Evolutionary conservation across 2,797 vertebrate genomes (phyloP).

Genomic region (Lacerta viridis): DNA sequence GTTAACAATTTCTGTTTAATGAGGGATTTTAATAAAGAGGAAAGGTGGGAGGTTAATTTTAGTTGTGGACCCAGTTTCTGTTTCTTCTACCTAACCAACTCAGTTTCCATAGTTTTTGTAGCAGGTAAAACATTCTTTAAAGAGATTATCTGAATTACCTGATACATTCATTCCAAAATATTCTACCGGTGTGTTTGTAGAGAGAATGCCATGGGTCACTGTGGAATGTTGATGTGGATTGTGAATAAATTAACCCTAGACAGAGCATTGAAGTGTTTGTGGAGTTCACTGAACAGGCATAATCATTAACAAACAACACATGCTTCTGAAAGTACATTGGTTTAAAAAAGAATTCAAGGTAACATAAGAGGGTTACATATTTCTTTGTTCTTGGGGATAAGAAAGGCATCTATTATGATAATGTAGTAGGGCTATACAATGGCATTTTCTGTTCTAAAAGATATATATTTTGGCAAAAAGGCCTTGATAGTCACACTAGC

Average conservation of each 20-base stretch:
- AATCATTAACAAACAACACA: constrained; percentile 49
- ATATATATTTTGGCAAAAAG: not conserved
- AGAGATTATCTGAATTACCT: not conserved
- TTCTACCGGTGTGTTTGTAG: not conserved
- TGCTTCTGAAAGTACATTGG: constrained; percentile 44
- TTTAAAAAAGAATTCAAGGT: constrained; percentile 46
- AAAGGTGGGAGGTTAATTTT: not conserved
- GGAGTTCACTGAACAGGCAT: constrained; percentile 25
- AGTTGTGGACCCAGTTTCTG: not conserved
- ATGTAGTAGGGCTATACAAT: not conserved
- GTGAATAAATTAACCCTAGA: not conserved
- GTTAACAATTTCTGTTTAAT: not conserved
- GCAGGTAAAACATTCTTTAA: not conserved
- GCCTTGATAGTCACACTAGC: not conserved
- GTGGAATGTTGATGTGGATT: constrained; percentile 19
- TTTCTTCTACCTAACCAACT: not conserved
- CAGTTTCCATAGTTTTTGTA: not conserved
- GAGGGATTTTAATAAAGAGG: not conserved
- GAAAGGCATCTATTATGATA: constrained; percentile 47
- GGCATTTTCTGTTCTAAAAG: not conserved
- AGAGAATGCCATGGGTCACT: not conserved
- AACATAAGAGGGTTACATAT: constrained; percentile 19
- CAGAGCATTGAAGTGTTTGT: constrained; percentile 9
- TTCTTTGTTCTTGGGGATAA: constrained; percentile 41
- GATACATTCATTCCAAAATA: constrained; percentile 15